Conservation (phyloP, 2,888 invertebrate genomes). For the Oegoconia quadripuncta region DNA sequence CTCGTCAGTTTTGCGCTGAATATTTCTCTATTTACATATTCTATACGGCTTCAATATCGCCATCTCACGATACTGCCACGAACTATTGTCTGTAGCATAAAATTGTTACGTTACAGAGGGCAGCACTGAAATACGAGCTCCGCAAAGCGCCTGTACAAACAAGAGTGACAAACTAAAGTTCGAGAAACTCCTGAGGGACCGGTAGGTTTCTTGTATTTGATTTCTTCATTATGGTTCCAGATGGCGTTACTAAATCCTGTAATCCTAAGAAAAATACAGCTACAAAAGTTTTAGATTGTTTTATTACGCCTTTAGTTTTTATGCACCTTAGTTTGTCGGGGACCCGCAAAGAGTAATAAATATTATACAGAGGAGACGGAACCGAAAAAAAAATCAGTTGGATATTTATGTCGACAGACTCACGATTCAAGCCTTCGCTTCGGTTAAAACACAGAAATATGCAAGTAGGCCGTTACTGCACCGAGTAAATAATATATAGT, state of each 20-base stretch:
- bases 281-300: no score
- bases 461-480: no score
- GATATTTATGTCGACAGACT: no score
- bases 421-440: no score
- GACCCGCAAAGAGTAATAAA: no score
- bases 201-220: constrained; percentile 55
- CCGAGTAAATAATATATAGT: no score
- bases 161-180: constrained; percentile 40
- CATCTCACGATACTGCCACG: constrained; percentile 33
- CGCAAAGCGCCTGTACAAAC: constrained; percentile 19
- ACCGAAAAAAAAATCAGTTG: no score
- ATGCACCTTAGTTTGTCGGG: neutral
- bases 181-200: constrained; percentile 47
- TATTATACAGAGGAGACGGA: no score
- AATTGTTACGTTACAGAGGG: constrained; percentile 57
- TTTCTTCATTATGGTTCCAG: constrained; percentile 31
- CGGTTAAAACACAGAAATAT: no score
- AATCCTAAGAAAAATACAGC: neutral
- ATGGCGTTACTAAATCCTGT: constrained; percentile 33
- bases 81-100: constrained; percentile 8
- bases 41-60: constrained; percentile 17
- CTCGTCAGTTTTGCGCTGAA: no score
- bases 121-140: constrained; percentile 41
- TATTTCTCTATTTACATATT: neutral
- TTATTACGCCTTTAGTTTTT: no score